Evolutionary conservation across 2,113 vertebrate genomes (phyloP), one percentile per base, ranked within the genome.

Genomic region (Xyrauchen texanus): DNA sequence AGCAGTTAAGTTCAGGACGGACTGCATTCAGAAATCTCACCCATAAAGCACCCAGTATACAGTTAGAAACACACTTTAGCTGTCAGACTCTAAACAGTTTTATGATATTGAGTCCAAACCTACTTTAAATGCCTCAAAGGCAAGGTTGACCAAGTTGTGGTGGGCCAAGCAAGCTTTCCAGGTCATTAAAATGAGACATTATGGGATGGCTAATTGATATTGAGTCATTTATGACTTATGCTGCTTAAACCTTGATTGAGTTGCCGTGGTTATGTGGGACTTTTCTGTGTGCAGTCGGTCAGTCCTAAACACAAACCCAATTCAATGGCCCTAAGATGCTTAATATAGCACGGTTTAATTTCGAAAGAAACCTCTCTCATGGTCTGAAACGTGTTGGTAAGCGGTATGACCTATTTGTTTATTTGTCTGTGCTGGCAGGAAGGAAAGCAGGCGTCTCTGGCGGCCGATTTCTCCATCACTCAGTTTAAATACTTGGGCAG

Each of bases 401-500:
- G 21, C 21, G 21, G 21, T 34, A 34, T 34, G 21, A 34, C 21
- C 21, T 34, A 12, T 85, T 60, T 86, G 80, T 80, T 45, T 82
- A 6, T 82, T 55, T 85, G 13, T 80, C 15, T 74, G 61, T 76
- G 42, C 71, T 51, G 51, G 21, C 85, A 99, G 97, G 97, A 99
- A 90, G 97, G 97, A 15, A 99, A 99, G 55, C 97, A 99, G 89
- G 97, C 97, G 0, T 97, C 97, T 0, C 84, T 99, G 87, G 97
- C 97, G 0, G 96, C 97, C 0, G 97, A 99, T 88, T 99, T 99
- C 94, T 99, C 97, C 0, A 92, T 99, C 92, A 97, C 96, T 79
- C 97, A 99, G 89, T 99, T 99, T 85, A 97, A 97, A 89, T 95
- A 99, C 81, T 89, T 99, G 34, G 96, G 97, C 52, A 92, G 96